A percentile compares a stretch with the other conserved stretches of the same genome.
Evolutionary conservation across 2,113 vertebrate genomes (phyloP).

Genomic region (Phyllostomus discolor): DNA sequence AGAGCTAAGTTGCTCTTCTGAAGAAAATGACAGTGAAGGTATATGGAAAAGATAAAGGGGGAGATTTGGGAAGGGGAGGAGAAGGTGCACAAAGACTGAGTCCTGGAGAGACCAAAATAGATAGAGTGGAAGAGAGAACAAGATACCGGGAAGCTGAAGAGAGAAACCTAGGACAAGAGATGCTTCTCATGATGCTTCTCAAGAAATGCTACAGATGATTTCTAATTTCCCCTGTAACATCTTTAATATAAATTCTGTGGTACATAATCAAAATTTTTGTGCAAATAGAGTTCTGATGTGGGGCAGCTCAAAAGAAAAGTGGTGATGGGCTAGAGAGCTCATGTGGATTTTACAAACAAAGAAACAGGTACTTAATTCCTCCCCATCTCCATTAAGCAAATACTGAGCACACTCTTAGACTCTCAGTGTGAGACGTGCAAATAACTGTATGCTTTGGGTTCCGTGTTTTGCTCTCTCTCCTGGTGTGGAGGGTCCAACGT

Average conservation of each 20-base stretch:
- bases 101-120: not conserved
- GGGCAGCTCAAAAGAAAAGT: not conserved
- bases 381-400: not conserved
- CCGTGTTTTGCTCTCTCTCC: not conserved
- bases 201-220: not conserved
- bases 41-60: not conserved
- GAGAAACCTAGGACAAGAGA: not conserved
- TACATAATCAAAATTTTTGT: not conserved
- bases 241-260: not conserved
- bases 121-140: not conserved
- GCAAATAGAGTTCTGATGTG: not conserved
- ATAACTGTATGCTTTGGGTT: rapidly evolving
- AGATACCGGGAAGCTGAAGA: not conserved
- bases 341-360: not conserved
- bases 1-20: not conserved
- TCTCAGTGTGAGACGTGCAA: not conserved
- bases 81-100: not conserved
- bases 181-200: not conserved
- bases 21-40: not conserved
- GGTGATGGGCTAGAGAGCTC: not conserved
- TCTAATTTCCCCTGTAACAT: not conserved
- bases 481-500: not conserved
- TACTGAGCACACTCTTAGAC: not conserved
- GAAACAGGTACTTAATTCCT: not conserved
- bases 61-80: not conserved